Evolutionary conservation across 2,888 invertebrate species (phyloP).

Genomic region (Sepioteuthis lessoniana): DNA sequence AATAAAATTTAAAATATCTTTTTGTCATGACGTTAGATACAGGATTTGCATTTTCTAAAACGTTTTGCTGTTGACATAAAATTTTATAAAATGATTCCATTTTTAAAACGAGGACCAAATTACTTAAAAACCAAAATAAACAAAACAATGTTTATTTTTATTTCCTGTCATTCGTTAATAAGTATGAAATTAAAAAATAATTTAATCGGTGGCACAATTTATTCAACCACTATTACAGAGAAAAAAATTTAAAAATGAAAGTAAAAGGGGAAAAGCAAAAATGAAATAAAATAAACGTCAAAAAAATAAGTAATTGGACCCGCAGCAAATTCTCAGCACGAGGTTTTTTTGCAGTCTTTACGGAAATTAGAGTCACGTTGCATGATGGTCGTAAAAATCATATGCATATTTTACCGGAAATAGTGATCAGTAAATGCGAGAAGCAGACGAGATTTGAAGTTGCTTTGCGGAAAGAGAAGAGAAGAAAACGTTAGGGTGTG

Average conservation of each 20-base stretch:
- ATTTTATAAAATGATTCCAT: too few species aligned
- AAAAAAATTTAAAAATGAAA: not conserved
- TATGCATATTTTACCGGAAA: not conserved
- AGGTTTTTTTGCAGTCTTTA: not conserved
- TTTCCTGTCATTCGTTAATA: not conserved
- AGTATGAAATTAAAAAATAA: too few species aligned
- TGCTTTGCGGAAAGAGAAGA: not conserved
- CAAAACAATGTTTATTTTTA: not conserved
- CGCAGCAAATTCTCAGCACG: not conserved
- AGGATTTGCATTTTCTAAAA: not conserved
- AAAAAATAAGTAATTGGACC: not conserved
- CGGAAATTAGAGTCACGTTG: not conserved
- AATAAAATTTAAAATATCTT: too few species aligned
- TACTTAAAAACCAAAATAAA: not conserved
- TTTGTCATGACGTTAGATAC: too few species aligned
- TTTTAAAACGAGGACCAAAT: not conserved
- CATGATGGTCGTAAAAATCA: not conserved
- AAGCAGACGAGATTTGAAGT: conserved; percentile 6
- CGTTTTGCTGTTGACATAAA: not conserved
- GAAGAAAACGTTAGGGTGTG: not conserved
- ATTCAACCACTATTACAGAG: too few species aligned
- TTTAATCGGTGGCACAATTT: too few species aligned
- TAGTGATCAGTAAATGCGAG: not conserved
- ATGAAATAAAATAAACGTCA: not conserved
- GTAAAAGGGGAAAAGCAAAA: not conserved